Evolutionary conservation across 2,113 vertebrate genomes (phyloP).

Genomic region (Gobio gobio): DNA sequence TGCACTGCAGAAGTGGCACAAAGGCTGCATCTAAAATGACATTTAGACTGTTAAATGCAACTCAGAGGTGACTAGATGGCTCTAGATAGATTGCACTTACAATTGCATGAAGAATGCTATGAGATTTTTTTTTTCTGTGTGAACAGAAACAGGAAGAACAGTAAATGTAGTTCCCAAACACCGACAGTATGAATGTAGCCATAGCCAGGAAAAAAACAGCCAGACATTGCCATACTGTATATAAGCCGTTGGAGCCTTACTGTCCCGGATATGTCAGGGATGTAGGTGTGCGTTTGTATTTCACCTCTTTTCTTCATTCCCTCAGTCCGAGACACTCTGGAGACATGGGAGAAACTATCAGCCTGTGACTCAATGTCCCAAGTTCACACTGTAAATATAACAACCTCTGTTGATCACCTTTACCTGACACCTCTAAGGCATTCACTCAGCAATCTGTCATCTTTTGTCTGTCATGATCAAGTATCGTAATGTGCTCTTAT

Average conservation of each 20-base stretch:
- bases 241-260: neutral
- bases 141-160: neutral
- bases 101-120: neutral
- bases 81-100: neutral
- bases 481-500: constrained; percentile 36
- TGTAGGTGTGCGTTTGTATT: constrained; percentile 36
- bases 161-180: neutral
- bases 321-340: neutral
- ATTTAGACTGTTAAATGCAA: neutral
- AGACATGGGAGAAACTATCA: constrained; percentile 35
- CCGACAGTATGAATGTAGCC: neutral
- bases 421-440: constrained; percentile 50
- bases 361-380: constrained; percentile 65
- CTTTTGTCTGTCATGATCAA: constrained; percentile 43
- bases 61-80: neutral
- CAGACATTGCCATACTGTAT: too few relatives aligned
- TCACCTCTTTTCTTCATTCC: neutral
- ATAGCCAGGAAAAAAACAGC: neutral
- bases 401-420: constrained; percentile 49
- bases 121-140: neutral
- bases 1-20: too few relatives aligned
- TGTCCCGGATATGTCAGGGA: constrained; percentile 27
- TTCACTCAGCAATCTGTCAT: constrained; percentile 52
- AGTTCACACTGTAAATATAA: constrained; percentile 48
- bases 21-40: neutral